phyloP scores from a whole-genome alignment of 2,888 invertebrate genomes.

The Trichogramma dendrolimi region DNA sequence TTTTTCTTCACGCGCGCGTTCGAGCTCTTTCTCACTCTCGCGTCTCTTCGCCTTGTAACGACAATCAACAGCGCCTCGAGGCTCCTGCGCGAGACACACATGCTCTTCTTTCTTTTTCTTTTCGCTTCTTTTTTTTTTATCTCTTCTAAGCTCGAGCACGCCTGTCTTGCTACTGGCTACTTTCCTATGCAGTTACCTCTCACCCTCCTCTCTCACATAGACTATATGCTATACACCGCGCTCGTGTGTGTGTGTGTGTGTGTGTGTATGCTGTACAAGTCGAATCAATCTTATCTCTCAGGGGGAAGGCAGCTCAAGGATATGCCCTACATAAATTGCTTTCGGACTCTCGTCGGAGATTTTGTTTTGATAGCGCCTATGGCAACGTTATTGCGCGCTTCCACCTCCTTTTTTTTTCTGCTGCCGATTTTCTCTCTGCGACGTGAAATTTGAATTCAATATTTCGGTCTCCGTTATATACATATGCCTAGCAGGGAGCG shows the following conservation, averaged over 20 bases:
- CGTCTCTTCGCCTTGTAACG: conserved; percentile 27
- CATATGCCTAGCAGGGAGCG: no score
- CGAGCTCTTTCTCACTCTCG: background rate
- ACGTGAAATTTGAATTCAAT: no score
- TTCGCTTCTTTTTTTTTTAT: no score
- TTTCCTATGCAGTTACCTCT: conserved; percentile 11
- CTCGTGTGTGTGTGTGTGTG: background rate
- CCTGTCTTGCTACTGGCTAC: background rate
- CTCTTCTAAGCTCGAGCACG: no score
- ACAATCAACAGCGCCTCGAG: conserved; percentile 37
- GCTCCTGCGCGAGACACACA: conserved; percentile 16
- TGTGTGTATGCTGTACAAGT: background rate
- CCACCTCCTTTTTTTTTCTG: no score
- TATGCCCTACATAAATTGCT: conserved; percentile 13
- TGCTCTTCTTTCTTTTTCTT: no score
- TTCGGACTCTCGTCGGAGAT: conserved; percentile 15
- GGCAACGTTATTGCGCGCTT: background rate
- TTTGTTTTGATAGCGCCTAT: background rate
- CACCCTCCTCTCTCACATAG: conserved; percentile 8
- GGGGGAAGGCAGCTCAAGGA: conserved; percentile 18
- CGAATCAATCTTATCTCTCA: conserved; percentile 20
- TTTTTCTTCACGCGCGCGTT: no score
- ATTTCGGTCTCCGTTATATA: no score
- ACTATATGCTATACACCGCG: background rate
- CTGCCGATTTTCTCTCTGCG: no score